These are phyloP conservation scores for Tenualosa ilisha DNA, from an alignment of 2,797 vertebrate genomes.

Conservation along the genomic window DNA sequence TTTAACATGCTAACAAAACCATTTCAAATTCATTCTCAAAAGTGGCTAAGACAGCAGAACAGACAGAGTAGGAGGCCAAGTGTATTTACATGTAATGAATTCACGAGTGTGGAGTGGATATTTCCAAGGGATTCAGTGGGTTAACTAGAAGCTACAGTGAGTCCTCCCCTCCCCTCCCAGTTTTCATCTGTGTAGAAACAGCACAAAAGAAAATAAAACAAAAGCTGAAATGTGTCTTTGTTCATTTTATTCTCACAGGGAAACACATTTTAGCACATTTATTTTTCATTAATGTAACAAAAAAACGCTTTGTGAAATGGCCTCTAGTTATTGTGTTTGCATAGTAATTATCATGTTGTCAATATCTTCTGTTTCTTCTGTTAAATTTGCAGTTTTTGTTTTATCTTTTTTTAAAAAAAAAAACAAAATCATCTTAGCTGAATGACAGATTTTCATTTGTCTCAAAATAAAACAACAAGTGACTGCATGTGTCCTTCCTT, in stretches of 20 bases:
- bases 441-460: background rate
- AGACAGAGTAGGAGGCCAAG: too few relatives aligned
- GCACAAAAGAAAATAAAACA: background rate
- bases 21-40: too few relatives aligned
- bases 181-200: conserved; percentile 30
- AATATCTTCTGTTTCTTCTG: conserved; percentile 25
- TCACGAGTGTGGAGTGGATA: background rate
- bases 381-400: conserved; percentile 35
- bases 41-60: too few relatives aligned
- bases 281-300: conserved; percentile 15
- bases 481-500: background rate
- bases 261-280: background rate
- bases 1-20: too few relatives aligned
- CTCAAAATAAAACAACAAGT: background rate
- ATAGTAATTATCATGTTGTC: background rate
- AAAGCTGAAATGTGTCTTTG: conserved; percentile 38
- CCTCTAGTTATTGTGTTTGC: background rate
- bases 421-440: background rate
- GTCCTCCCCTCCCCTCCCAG: background rate
- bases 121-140: background rate
- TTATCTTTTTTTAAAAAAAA: background rate
- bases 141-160: background rate
- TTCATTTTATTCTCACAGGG: conserved; percentile 42
- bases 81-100: background rate
- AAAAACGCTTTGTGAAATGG: background rate